Evolutionary conservation across 2,888 invertebrate genomes (phyloP).

Genomic region (Homarus gammarus): DNA sequence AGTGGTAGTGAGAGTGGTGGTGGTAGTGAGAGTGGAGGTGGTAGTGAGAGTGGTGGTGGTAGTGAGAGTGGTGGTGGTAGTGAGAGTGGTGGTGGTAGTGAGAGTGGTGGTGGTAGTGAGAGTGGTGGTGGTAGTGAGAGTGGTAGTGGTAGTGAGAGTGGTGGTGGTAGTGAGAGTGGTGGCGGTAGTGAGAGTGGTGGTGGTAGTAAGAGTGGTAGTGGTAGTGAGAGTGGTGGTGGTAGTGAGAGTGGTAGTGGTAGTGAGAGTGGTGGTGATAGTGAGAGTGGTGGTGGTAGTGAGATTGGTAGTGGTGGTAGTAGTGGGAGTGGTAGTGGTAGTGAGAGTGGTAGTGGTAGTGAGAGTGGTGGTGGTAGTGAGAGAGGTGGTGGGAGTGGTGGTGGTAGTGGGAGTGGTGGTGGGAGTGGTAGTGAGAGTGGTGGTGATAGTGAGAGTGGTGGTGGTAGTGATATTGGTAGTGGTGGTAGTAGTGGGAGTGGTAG

Average conservation of each 20-base stretch:
- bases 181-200: not conserved
- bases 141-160: too few relatives aligned
- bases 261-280: not conserved
- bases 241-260: not conserved
- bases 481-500: too few relatives aligned
- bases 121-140: not conserved
- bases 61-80: not conserved
- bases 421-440: not conserved
- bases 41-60: not conserved
- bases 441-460: too few relatives aligned
- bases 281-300: not conserved
- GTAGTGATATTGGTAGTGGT: too few relatives aligned
- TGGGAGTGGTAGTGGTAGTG: not conserved
- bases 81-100: not conserved
- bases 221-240: not conserved
- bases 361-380: slow-evolving; percentile 14
- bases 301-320: not conserved
- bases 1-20: too few relatives aligned
- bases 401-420: slow-evolving; percentile 11
- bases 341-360: slow-evolving; percentile 9
- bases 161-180: not conserved
- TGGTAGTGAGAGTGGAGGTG: too few relatives aligned
- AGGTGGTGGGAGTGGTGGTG: slow-evolving; percentile 7
- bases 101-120: not conserved
- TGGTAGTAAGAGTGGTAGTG: not conserved